Percentiles rank a stretch among this genome's conserved stretches.
Evolutionary conservation across 1,140 invertebrate genomes (phyloP).

Genomic region (Eufriesea mexicana): DNA sequence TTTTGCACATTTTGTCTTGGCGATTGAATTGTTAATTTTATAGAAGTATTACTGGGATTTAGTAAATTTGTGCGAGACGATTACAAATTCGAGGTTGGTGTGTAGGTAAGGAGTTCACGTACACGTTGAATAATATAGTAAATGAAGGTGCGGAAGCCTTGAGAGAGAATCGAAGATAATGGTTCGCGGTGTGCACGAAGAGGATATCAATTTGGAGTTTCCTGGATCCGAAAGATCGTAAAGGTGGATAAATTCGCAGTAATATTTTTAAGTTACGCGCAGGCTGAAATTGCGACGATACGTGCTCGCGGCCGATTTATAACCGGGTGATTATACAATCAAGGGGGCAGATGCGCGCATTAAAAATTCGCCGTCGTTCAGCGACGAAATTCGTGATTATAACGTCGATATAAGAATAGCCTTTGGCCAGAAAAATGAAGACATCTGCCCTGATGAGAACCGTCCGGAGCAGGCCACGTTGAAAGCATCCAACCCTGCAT

Average conservation of each 20-base stretch:
- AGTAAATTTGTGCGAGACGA: too few species aligned
- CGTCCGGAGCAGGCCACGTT: slow-evolving; percentile 10
- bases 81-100: too few species aligned
- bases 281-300: neutral
- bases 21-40: too few species aligned
- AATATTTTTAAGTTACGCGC: neutral
- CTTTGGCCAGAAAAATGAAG: slow-evolving; percentile 49
- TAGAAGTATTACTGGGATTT: too few species aligned
- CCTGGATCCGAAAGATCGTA: neutral
- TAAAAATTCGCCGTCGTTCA: slow-evolving; percentile 2
- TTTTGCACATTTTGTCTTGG: too few species aligned
- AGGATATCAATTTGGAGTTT: neutral
- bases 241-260: neutral
- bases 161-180: neutral
- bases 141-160: neutral
- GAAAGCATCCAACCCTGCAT: slow-evolving; percentile 11
- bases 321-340: slow-evolving; percentile 37
- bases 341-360: slow-evolving; percentile 40
- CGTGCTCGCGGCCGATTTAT: slow-evolving; percentile 24
- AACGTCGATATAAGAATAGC: slow-evolving; percentile 34
- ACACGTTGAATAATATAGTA: too few species aligned
- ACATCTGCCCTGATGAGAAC: slow-evolving; percentile 48
- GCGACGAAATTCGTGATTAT: slow-evolving; percentile 16
- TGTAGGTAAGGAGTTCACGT: too few species aligned
- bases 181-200: neutral